phyloP scores from a whole-genome alignment of 2,888 invertebrate genomes.

The Biston betularia region DNA sequence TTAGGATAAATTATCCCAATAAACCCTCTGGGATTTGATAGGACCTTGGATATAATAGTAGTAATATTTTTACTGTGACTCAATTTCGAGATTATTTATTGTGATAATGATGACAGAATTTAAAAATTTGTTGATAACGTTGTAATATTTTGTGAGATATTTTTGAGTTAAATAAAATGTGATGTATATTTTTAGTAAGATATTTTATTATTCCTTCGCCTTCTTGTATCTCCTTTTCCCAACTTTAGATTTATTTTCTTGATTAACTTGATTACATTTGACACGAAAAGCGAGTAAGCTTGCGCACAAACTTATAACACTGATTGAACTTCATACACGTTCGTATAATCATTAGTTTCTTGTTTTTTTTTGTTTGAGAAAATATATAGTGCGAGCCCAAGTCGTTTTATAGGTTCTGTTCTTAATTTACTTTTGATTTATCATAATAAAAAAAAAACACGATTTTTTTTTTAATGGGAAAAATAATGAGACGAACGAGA shows the following conservation, averaged over 20 bases:
- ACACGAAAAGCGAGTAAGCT: too few relatives aligned
- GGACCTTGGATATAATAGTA: neutral
- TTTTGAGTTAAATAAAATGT: neutral
- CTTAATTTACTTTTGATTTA: too few relatives aligned
- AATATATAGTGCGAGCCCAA: too few relatives aligned
- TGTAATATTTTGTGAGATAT: neutral
- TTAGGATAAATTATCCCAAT: neutral
- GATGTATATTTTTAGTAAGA: neutral
- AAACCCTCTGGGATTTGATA: neutral
- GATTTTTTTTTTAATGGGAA: too few relatives aligned
- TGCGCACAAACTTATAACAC: neutral
- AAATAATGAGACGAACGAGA: too few relatives aligned
- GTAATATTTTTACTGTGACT: neutral
- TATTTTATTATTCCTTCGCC: neutral
- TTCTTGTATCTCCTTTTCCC: neutral
- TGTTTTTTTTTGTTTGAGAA: too few relatives aligned
- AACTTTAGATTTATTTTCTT: too few relatives aligned
- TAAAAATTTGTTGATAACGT: neutral
- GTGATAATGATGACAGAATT: neutral
- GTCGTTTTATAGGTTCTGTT: too few relatives aligned
- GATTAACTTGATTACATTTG: too few relatives aligned
- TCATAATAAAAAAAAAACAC: too few relatives aligned
- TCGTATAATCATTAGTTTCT: too few relatives aligned
- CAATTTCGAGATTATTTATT: slow-evolving; percentile 18
- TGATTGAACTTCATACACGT: too few relatives aligned